Percentiles rank a stretch among this genome's conserved stretches.
phyloP scores from a whole-genome alignment of 2,888 invertebrate species.

The Glomeris marginata region DNA sequence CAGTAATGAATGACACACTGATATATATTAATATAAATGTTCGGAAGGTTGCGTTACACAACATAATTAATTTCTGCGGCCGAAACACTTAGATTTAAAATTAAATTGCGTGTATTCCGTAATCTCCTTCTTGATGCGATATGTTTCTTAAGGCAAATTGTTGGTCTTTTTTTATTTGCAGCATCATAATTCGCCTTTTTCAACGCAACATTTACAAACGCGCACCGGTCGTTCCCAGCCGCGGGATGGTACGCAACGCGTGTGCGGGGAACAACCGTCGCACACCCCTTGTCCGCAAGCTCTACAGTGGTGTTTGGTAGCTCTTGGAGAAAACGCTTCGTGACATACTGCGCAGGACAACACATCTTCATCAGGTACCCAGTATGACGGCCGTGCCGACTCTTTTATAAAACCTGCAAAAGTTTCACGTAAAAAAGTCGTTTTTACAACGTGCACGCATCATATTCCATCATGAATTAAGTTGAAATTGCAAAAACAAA shows the following conservation, averaged over 20 bases:
- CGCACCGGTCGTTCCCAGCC: constrained; percentile 38
- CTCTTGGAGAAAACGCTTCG: constrained; percentile 36
- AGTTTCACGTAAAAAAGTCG: not conserved
- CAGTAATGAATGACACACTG: too few relatives aligned
- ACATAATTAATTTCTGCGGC: not conserved
- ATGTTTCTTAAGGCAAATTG: too few relatives aligned
- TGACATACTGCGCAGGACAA: constrained; percentile 49
- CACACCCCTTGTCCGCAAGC: constrained; percentile 62
- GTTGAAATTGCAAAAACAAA: not conserved
- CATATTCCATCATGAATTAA: not conserved
- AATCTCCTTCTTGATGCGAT: too few relatives aligned
- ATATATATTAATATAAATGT: not conserved
- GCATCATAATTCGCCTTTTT: constrained; percentile 7
- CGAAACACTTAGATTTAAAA: not conserved
- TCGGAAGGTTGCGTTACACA: not conserved
- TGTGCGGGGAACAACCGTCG: constrained; percentile 33
- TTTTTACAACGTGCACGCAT: not conserved
- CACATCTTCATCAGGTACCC: constrained; percentile 60
- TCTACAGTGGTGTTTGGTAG: constrained; percentile 50
- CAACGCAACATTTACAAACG: constrained; percentile 30
- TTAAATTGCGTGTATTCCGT: too few relatives aligned
- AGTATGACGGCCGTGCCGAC: constrained; percentile 57
- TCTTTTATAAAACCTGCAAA: constrained; percentile 50
- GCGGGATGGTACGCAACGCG: constrained; percentile 30
- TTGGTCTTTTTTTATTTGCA: too few relatives aligned